Base-by-base conservation (phyloP, 2,113 vertebrate genomes). In the Apus apus region DNA sequence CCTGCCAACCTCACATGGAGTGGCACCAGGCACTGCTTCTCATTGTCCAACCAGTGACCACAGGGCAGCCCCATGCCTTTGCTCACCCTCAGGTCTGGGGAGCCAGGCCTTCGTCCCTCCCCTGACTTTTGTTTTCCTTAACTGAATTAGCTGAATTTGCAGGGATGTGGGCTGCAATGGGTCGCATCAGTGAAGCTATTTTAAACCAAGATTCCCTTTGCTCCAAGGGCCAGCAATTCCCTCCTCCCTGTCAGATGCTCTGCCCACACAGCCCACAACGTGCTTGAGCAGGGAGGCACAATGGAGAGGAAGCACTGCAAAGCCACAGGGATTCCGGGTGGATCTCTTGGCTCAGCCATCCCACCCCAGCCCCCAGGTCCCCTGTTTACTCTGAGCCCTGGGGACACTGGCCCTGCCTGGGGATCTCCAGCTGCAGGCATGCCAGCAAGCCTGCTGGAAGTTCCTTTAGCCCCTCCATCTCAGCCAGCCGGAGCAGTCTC, bases 251-350 rank as follows among this genome's bases (percentile, higher is more conserved):
- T 11, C 68, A 74, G 92, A 89, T 65, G 78, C 50, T 89, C 80
- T 93, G 81, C 85, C 81, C 90, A 73, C 2, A 0, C 56, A 84
- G n/a, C 30, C 68, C 60, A 64, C 80, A 67, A 8, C 13, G 65
- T 7, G 3, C 58, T 46, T 14, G 20, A 78, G 43, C 32, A 50
- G 17, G 0, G 5, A 75, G 53, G 38, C 78, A 36, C 74, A 45
- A 88, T 15, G 26, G 17, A 13, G 20, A 86, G 76, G 85, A 76
- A 74, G 38, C 6, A 2, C 34, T 21, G 22, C 0, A 1, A 48
- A 89, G 70, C 54, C 0, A 0, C 58, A 5, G 7, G 51, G 46
- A 53, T 22, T 87, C 60, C 56, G 8, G 8, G 73, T 8, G 1
- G 1, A 1, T 79, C 30, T 87, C 81, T 70, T 36, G 51, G 73